Evolutionary conservation across 2,888 invertebrate genomes (phyloP).

Genomic region (Aleiodes leptofemur): DNA sequence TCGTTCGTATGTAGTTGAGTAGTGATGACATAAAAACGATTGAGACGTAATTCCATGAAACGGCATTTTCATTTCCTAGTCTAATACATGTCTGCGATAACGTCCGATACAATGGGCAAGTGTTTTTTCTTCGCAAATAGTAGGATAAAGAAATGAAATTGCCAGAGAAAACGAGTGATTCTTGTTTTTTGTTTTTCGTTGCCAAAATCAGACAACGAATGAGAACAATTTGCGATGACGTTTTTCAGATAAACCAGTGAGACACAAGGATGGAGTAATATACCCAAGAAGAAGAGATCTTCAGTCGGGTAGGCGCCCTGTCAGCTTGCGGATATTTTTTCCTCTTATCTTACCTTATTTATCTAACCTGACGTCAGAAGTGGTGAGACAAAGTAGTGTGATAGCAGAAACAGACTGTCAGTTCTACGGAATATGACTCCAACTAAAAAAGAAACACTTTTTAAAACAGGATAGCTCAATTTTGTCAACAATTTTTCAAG

Average conservation of each 20-base stretch:
- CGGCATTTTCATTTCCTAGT: not conserved
- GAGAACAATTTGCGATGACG: constrained; percentile 58
- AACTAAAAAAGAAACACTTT: not conserved
- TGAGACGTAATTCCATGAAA: too few species aligned
- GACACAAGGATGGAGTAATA: constrained; percentile 49
- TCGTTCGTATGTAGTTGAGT: too few species aligned
- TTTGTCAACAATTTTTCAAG: too few species aligned
- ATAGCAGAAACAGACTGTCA: constrained; percentile 29
- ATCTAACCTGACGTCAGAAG: constrained; percentile 54
- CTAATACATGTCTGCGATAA: constrained; percentile 15
- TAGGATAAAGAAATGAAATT: constrained; percentile 4
- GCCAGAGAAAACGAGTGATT: constrained; percentile 34
- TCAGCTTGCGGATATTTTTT: constrained; percentile 49
- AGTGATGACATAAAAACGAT: too few species aligned
- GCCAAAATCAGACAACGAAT: constrained; percentile 65
- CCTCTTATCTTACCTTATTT: constrained; percentile 54
- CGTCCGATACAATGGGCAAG: too few species aligned
- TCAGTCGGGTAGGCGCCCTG: constrained; percentile 42
- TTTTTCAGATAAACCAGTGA: constrained; percentile 56
- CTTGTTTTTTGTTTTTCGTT: constrained; percentile 49
- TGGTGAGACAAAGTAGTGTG: constrained; percentile 50
- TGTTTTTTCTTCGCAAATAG: not conserved
- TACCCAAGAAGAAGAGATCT: constrained; percentile 50
- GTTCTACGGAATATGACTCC: not conserved
- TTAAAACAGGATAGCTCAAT: too few species aligned